phyloP scores from a whole-genome alignment of 2,113 vertebrate species.

The Pangasianodon hypophthalmus region DNA sequence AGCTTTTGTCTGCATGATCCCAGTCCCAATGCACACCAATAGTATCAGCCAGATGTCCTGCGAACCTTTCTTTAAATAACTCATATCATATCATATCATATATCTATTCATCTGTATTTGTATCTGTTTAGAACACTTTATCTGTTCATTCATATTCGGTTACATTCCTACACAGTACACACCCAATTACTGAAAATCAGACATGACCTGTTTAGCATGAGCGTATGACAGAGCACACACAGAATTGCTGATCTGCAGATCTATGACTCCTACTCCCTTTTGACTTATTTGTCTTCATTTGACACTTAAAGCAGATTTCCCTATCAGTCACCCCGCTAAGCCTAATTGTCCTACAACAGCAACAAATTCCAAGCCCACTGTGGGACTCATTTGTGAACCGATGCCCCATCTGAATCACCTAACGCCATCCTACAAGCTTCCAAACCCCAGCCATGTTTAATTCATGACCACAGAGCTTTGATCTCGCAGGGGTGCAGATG shows the following conservation, averaged over 20 bases:
- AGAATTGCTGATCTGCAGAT: not conserved
- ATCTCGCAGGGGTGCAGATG: conserved; percentile 53
- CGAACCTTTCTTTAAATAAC: not conserved
- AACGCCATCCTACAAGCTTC: not conserved
- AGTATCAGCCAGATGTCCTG: not conserved
- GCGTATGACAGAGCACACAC: not conserved
- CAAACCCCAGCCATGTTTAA: conserved; percentile 42
- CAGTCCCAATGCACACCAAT: not conserved
- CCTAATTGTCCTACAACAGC: conserved; percentile 14
- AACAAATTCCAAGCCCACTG: not conserved
- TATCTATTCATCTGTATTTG: not conserved
- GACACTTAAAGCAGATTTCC: conserved; percentile 14
- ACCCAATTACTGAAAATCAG: not conserved
- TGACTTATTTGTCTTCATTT: conserved; percentile 4
- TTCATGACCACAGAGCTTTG: conserved; percentile 50
- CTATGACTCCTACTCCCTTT: not conserved
- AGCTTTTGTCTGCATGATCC: not conserved
- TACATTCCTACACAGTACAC: not conserved
- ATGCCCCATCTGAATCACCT: not conserved
- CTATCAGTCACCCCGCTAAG: not conserved
- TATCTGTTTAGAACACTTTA: not conserved
- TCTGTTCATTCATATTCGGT: not conserved
- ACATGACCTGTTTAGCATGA: not conserved
- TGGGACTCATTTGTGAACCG: not conserved
- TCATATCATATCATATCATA: not conserved